These are phyloP conservation scores for Mimumesa dahlbomi DNA, from an alignment of 2,888 invertebrate genomes.

Conservation along the genomic window DNA sequence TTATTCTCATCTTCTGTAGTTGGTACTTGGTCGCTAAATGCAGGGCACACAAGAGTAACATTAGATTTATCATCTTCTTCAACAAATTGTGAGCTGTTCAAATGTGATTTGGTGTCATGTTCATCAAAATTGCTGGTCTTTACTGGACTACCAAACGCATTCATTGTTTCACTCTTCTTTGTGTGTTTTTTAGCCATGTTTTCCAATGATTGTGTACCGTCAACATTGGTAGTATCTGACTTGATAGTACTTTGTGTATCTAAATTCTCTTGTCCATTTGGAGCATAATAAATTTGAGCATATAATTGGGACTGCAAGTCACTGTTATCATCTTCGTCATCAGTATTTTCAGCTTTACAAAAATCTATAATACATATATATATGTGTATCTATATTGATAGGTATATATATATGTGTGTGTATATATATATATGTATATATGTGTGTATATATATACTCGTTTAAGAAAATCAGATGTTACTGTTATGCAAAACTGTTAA, in stretches of 20 bases:
- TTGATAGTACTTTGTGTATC: conserved; percentile 17
- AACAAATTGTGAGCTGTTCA: no score
- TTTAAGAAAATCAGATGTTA: conserved; percentile 14
- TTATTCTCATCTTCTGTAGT: not conserved
- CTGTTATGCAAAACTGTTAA: not conserved
- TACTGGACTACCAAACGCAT: not conserved
- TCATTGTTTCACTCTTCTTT: not conserved
- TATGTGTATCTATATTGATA: not conserved
- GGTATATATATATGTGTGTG: no score
- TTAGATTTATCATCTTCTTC: conserved; percentile 9
- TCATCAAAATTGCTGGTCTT: not conserved
- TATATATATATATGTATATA: no score
- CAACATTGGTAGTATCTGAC: not conserved
- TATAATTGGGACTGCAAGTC: conserved; percentile 72
- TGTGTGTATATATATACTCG: no score
- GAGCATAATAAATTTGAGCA: conserved; percentile 70
- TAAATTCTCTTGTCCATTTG: not conserved
- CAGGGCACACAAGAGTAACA: not conserved
- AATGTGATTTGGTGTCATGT: no score
- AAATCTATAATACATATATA: conserved; percentile 51
- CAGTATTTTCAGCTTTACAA: conserved; percentile 43
- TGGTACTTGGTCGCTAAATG: not conserved
- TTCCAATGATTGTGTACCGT: conserved; percentile 1
- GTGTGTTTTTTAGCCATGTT: not conserved
- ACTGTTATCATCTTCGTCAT: conserved; percentile 50